phyloP scores from a whole-genome alignment of 2,797 vertebrate species.

The Adelosebastes latens region DNA sequence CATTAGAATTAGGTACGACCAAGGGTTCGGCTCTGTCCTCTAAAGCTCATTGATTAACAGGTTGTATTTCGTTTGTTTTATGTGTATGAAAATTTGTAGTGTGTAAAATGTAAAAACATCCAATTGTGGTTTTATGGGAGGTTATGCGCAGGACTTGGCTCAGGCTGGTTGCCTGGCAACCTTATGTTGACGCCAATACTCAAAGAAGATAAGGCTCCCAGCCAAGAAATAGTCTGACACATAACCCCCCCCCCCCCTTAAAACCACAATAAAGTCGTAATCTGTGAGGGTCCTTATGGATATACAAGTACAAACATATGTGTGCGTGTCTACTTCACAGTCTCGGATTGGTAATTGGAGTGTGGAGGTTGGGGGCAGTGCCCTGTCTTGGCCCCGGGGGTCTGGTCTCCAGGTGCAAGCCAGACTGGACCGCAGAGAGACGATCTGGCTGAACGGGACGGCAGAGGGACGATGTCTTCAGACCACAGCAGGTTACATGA shows the following conservation, averaged over 20 bases:
- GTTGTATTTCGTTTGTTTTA: too few relatives aligned
- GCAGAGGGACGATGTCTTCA: conserved; percentile 78
- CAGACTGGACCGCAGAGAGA: conserved; percentile 77
- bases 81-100: background rate
- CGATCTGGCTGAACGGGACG: conserved; percentile 79
- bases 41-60: background rate
- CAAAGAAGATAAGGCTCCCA: background rate
- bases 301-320: background rate
- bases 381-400: conserved; percentile 66
- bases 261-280: background rate
- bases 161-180: background rate
- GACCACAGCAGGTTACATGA: conserved; percentile 74
- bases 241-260: background rate
- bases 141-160: background rate
- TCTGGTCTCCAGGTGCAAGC: conserved; percentile 80
- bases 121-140: background rate
- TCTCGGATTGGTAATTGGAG: conserved; percentile 83
- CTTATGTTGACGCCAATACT: background rate
- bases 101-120: background rate
- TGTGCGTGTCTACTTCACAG: conserved; percentile 65
- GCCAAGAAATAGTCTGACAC: background rate
- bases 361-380: conserved; percentile 76
- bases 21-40: too few relatives aligned
- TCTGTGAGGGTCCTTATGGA: background rate
- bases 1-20: too few relatives aligned